Evolutionary conservation across 2,888 invertebrate species (phyloP).

Genomic region (Phortica okadai): DNA sequence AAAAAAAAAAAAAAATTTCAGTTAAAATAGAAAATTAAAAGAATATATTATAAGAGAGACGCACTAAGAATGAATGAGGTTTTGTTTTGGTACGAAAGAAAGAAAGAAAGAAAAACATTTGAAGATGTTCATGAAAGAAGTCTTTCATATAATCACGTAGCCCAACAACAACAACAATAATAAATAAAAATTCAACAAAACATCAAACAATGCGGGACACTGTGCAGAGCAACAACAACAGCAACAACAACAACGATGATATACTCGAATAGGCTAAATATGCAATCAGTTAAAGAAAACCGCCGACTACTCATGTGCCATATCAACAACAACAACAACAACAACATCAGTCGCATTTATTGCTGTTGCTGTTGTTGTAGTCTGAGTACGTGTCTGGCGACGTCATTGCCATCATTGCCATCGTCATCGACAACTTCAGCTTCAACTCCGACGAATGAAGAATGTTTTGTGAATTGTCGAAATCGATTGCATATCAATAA

Average conservation of each 20-base stretch:
- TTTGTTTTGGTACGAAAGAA: no score
- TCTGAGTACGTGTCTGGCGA: background rate
- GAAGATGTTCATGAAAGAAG: no score
- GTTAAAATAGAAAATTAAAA: no score
- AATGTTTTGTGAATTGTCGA: constrained; percentile 36
- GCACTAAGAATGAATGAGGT: no score
- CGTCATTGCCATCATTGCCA: background rate
- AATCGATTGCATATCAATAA: constrained; percentile 36
- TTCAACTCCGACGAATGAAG: background rate
- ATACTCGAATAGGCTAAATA: background rate
- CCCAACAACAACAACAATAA: background rate
- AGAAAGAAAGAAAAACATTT: no score
- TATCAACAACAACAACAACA: background rate
- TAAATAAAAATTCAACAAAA: background rate
- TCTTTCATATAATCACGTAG: no score
- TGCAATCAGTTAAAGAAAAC: constrained; percentile 15
- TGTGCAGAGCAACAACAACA: background rate
- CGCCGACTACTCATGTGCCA: constrained; percentile 16
- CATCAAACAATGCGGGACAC: background rate
- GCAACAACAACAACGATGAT: constrained; percentile 17
- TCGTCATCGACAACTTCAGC: background rate
- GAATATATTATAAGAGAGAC: no score
- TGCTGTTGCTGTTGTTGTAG: no score
- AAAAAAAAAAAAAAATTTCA: background rate
- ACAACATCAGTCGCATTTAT: background rate